phyloP scores from a whole-genome alignment of 2,797 vertebrate genomes.

The Scleropages formosus region DNA sequence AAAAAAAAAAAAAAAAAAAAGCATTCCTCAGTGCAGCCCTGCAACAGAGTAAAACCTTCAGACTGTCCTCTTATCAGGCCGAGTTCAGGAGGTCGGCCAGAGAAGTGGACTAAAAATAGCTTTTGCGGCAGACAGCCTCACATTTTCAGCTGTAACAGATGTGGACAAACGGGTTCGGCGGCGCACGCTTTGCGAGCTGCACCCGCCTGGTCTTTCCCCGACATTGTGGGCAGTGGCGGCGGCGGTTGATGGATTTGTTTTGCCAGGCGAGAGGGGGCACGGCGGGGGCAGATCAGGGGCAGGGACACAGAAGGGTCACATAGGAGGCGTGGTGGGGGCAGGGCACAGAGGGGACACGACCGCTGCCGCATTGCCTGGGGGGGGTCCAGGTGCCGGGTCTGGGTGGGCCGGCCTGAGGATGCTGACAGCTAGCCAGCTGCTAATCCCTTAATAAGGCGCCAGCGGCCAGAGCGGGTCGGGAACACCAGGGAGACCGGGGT shows the following conservation, averaged over 20 bases:
- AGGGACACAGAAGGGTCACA: no score
- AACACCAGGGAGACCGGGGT: constrained; percentile 54
- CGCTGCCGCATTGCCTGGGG: constrained; percentile 43
- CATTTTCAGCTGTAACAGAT: constrained; percentile 42
- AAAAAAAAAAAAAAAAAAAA: background rate
- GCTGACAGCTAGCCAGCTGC: constrained; percentile 64
- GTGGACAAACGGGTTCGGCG: constrained; percentile 36
- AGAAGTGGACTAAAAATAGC: constrained; percentile 54
- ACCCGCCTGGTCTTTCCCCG: constrained; percentile 16
- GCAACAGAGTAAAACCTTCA: constrained; percentile 40
- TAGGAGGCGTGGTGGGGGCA: no score
- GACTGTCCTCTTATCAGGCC: constrained; percentile 40
- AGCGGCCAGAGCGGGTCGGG: constrained; percentile 53
- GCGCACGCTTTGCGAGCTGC: background rate
- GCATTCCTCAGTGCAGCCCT: constrained; percentile 31
- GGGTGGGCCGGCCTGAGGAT: constrained; percentile 37
- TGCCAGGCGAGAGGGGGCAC: constrained; percentile 18
- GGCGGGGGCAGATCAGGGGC: constrained; percentile 38
- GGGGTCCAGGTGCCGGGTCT: constrained; percentile 13
- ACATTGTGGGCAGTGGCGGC: constrained; percentile 27
- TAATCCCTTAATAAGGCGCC: constrained; percentile 75
- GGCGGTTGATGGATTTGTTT: constrained; percentile 22
- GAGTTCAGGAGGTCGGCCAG: constrained; percentile 54
- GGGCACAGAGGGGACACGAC: constrained; percentile 40
- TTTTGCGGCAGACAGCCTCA: constrained; percentile 49